Evolutionary conservation across 2,888 invertebrate species (phyloP).

Genomic region (Cryptophagus acutangulus): DNA sequence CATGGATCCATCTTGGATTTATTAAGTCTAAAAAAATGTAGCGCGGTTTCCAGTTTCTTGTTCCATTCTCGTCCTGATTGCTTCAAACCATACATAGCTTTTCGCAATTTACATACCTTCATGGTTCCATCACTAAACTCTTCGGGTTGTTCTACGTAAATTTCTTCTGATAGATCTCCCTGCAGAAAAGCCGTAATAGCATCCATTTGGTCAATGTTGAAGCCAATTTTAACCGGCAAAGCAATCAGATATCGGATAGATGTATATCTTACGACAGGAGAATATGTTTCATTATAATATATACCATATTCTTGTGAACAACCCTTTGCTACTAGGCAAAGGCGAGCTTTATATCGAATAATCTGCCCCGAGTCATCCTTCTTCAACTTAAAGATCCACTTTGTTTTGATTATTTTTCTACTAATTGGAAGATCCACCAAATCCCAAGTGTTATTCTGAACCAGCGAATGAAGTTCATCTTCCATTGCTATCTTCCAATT

Average conservation of each 20-base stretch:
- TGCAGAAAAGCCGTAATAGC: conserved; percentile 13
- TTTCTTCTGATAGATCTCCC: conserved; percentile 11
- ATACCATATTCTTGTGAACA: conserved; percentile 5
- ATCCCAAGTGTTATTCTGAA: conserved; percentile 14
- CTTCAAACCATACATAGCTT: conserved; percentile 17
- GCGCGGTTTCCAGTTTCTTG: conserved; percentile 9
- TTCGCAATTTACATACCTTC: conserved; percentile 12
- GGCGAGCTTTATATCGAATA: conserved; percentile 8
- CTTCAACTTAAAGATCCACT: not conserved
- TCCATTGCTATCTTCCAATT: conserved; percentile 16
- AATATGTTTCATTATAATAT: conserved; percentile 6
- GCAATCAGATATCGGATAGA: conserved; percentile 10
- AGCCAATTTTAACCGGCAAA: conserved; percentile 5
- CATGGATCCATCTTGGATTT: conserved; percentile 10
- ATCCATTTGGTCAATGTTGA: conserved; percentile 12
- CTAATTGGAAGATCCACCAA: not conserved
- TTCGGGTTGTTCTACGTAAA: conserved; percentile 12
- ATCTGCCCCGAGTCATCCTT: not conserved
- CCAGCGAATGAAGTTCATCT: conserved; percentile 15
- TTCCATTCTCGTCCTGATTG: conserved; percentile 17
- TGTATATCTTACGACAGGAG: conserved; percentile 5
- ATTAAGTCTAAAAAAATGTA: conserved; percentile 2
- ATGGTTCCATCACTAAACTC: conserved; percentile 3
- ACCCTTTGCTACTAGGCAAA: conserved; percentile 6
- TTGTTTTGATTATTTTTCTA: not conserved